phyloP scores from a whole-genome alignment of 92 coral and sea anemone genomes.

The Pocillopora meandrina region DNA sequence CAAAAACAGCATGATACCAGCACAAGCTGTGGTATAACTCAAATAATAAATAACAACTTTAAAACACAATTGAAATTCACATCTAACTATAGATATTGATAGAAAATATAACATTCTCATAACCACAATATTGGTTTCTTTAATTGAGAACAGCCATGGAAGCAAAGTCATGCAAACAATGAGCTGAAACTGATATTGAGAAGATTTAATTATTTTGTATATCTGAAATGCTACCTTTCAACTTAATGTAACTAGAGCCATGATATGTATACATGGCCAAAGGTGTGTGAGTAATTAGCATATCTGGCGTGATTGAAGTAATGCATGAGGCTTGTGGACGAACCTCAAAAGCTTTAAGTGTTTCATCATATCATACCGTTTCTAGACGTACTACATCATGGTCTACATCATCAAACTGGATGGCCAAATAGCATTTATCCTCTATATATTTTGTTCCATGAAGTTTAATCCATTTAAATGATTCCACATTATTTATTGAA shows the following conservation, averaged over 20 bases:
- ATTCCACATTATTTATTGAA: constrained; percentile 5
- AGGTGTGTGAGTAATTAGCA: neutral
- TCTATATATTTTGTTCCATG: constrained; percentile 39
- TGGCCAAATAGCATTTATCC: constrained; percentile 34
- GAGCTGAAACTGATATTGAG: too few species aligned
- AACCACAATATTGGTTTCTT: too few species aligned
- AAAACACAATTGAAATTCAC: too few species aligned
- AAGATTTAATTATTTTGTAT: too few species aligned
- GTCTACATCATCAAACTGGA: constrained; percentile 20
- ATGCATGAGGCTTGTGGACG: constrained; percentile 1
- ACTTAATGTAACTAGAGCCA: neutral
- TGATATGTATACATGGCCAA: neutral
- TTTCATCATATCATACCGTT: constrained; percentile 20
- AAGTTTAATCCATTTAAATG: constrained; percentile 24
- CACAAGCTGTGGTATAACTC: too few species aligned
- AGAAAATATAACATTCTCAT: too few species aligned
- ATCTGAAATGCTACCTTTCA: neutral
- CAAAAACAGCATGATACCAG: too few species aligned
- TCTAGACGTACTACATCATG: constrained; percentile 16
- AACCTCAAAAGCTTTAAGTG: constrained; percentile 29
- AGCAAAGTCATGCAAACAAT: too few species aligned
- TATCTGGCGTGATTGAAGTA: neutral
- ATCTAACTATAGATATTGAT: too few species aligned
- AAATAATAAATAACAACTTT: too few species aligned
- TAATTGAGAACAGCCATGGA: too few species aligned